Conservation (phyloP, 2,888 invertebrate genomes). For the Xanthostigma xanthostigma region DNA sequence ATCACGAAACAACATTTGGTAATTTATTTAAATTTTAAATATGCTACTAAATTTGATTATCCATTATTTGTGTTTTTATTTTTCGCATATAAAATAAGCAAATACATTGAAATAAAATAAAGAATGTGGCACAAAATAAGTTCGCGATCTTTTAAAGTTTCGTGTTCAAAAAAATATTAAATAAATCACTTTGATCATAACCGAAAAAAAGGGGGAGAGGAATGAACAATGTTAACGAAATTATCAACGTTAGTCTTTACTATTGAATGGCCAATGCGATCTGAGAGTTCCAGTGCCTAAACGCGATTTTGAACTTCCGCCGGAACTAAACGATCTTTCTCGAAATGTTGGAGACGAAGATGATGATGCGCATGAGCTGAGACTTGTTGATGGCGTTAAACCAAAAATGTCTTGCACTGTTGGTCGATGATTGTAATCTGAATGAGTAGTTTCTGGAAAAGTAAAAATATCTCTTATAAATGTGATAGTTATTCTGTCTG, state of each 20-base stretch:
- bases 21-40: too few species aligned
- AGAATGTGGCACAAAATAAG: too few species aligned
- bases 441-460: conserved; percentile 23
- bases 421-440: conserved; percentile 23
- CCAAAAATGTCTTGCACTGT: conserved; percentile 32
- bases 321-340: conserved; percentile 27
- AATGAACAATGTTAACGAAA: too few species aligned
- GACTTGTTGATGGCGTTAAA: conserved; percentile 28
- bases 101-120: too few species aligned
- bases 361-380: conserved; percentile 28
- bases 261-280: conserved; percentile 23
- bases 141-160: too few species aligned
- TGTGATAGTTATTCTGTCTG: conserved; percentile 3
- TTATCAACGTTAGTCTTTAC: neutral
- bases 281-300: conserved; percentile 18
- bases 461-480: neutral
- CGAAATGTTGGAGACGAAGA: conserved; percentile 26
- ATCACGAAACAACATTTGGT: too few species aligned
- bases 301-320: conserved; percentile 24
- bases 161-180: too few species aligned
- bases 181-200: too few species aligned
- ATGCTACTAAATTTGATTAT: too few species aligned
- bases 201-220: too few species aligned
- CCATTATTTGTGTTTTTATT: too few species aligned
- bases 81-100: too few species aligned